Evolutionary conservation across 1,140 invertebrate genomes (phyloP).

Genomic region (Bicyclus anynana): DNA sequence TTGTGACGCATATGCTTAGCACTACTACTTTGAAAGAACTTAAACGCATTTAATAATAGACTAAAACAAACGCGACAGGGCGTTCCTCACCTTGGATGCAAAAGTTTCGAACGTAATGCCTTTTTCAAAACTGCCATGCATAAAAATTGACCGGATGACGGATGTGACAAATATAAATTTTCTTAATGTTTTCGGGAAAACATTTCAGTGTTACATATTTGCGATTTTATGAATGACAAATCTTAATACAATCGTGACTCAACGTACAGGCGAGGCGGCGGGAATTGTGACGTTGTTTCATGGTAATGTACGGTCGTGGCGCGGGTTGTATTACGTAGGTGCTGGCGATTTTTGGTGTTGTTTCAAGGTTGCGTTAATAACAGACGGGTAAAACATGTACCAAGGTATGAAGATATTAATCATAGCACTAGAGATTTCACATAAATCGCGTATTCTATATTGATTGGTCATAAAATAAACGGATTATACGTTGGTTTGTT

Average conservation of each 20-base stretch:
- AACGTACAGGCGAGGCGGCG: constrained; percentile 43
- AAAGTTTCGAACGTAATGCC: neutral
- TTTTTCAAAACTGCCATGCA: neutral
- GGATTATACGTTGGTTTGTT: no score
- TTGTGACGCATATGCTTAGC: no score
- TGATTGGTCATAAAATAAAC: no score
- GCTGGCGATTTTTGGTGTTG: constrained; percentile 39
- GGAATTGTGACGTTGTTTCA: constrained; percentile 51
- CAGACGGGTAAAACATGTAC: neutral
- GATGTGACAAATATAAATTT: constrained; percentile 13
- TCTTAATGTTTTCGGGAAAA: constrained; percentile 23
- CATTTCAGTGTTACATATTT: constrained; percentile 33
- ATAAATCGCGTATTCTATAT: no score
- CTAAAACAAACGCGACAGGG: neutral
- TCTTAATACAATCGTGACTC: constrained; percentile 57
- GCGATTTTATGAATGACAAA: constrained; percentile 64
- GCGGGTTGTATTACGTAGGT: constrained; percentile 33
- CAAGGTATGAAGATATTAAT: neutral
- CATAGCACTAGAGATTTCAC: no score
- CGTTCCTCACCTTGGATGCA: no score
- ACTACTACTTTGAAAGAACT: no score
- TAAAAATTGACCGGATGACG: constrained; percentile 8
- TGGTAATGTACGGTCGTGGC: constrained; percentile 36
- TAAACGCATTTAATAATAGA: no score
- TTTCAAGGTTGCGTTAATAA: constrained; percentile 38